phyloP scores from a whole-genome alignment of 2,797 vertebrate species.

The Platalea minor region DNA sequence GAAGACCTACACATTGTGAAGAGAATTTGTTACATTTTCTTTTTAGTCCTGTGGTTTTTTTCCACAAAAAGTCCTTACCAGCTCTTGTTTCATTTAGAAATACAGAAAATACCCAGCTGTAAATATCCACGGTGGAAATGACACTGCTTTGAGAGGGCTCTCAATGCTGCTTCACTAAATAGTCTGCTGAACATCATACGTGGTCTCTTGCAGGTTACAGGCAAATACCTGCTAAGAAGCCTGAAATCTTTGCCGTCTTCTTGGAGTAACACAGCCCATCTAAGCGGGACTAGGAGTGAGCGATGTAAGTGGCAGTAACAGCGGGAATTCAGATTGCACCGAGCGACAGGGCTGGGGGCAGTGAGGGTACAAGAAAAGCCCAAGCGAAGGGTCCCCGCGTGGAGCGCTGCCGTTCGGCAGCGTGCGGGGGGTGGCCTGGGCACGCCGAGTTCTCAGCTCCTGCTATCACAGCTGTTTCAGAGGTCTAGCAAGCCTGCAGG shows the following conservation, averaged over 20 bases:
- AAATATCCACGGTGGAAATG: background rate
- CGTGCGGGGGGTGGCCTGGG: background rate
- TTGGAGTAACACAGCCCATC: background rate
- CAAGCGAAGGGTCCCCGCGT: fast-evolving
- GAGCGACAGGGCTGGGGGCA: background rate
- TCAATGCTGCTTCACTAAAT: background rate
- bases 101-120: background rate
- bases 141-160: background rate
- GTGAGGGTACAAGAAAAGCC: background rate
- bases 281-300: background rate
- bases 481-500: background rate
- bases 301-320: background rate
- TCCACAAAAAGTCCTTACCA: background rate
- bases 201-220: background rate
- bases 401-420: background rate
- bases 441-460: background rate
- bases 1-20: background rate
- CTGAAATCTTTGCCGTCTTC: background rate
- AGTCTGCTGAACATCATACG: no score
- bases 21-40: background rate
- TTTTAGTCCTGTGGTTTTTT: background rate
- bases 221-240: background rate
- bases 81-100: background rate
- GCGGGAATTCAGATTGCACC: background rate
- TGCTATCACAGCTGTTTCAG: background rate